Percentiles rank a stretch among this genome's conserved stretches.
Conservation (phyloP, 2,797 vertebrate genomes). For the Lutjanus argentimaculatus region DNA sequence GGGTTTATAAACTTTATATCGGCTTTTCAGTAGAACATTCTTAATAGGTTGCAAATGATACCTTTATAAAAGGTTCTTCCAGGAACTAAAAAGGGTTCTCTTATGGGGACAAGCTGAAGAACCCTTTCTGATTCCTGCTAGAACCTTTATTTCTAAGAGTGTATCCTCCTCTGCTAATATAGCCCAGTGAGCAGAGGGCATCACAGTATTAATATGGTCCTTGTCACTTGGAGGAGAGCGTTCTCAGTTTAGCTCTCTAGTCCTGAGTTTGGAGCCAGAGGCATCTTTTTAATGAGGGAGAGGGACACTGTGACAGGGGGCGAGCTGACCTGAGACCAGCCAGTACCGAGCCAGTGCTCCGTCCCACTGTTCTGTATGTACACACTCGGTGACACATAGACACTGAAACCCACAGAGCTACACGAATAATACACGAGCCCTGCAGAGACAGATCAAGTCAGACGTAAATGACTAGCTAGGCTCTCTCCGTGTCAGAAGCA, state of each 20-base stretch:
- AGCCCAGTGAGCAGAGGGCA: constrained; percentile 23
- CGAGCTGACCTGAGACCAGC: constrained; percentile 46
- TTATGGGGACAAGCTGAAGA: no score
- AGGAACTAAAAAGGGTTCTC: no score
- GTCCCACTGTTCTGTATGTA: constrained; percentile 3
- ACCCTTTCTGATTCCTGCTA: no score
- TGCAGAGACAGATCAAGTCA: constrained; percentile 59
- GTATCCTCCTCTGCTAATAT: constrained; percentile 18
- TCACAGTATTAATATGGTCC: constrained; percentile 45
- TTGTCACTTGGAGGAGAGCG: constrained; percentile 48
- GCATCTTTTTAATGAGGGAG: constrained; percentile 73
- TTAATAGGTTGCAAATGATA: no score
- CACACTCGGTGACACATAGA: constrained; percentile 16
- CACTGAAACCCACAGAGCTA: constrained; percentile 23
- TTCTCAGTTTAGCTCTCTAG: constrained; percentile 49
- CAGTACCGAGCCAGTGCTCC: constrained; percentile 11
- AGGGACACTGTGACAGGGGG: constrained; percentile 41
- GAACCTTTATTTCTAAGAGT: no score
- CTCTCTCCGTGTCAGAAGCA: constrained; percentile 64
- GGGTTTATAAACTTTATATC: no score
- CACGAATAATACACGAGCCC: constrained; percentile 19
- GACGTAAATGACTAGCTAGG: constrained; percentile 62
- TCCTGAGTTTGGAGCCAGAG: constrained; percentile 58
- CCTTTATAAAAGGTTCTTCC: no score
- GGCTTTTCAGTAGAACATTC: no score